Evolutionary conservation across 2,888 invertebrate species (phyloP).

Genomic region (Macrosoma leucophasiata): DNA sequence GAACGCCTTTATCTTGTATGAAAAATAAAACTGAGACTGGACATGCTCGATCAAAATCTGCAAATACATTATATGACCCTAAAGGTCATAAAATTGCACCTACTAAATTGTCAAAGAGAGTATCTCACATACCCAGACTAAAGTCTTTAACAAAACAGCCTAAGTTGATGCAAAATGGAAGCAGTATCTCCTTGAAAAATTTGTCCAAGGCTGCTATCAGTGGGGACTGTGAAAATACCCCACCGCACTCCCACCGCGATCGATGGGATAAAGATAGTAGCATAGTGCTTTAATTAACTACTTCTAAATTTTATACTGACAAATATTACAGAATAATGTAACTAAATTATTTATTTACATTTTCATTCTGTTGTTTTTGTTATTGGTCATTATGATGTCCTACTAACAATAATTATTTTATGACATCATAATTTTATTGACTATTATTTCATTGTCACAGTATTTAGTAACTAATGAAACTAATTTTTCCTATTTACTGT

Average conservation of each 20-base stretch:
- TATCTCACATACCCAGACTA: conserved; percentile 63
- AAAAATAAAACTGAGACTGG: conserved; percentile 58
- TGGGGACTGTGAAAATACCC: conserved; percentile 69
- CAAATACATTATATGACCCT: conserved; percentile 52
- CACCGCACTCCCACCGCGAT: conserved; percentile 65
- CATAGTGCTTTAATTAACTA: conserved; percentile 48
- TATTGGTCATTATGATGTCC: no score
- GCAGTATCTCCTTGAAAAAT: conserved; percentile 55
- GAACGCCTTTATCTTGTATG: conserved; percentile 70
- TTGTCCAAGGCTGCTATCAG: conserved; percentile 44
- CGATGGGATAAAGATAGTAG: conserved; percentile 69
- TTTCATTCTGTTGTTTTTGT: no score
- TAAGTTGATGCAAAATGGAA: conserved; percentile 38
- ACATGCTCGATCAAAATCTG: conserved; percentile 62
- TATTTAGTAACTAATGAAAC: no score
- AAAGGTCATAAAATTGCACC: conserved; percentile 37
- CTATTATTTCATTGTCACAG: no score
- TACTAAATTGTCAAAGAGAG: conserved; percentile 44
- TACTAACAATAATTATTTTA: no score
- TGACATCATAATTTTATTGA: no score
- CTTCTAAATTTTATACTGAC: conserved; percentile 7
- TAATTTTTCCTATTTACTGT: no score
- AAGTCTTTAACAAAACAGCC: conserved; percentile 52
- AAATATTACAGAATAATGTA: conserved; percentile 14
- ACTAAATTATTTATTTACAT: no score